Conservation (phyloP, 2,888 invertebrate species). For the Coleophora deauratella region DNA sequence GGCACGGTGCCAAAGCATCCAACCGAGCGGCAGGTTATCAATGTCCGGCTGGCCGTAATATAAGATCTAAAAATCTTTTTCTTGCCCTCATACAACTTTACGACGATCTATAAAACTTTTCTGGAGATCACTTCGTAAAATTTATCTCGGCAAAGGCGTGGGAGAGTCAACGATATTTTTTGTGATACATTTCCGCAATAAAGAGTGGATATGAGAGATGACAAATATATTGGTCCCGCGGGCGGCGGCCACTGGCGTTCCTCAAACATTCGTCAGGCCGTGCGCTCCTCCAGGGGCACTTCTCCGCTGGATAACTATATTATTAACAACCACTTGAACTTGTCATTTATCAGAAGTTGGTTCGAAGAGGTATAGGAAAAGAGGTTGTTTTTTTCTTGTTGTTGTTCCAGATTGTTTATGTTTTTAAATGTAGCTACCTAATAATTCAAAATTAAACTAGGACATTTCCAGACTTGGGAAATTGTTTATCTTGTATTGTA, state of each 20-base stretch:
- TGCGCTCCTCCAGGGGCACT: too few species aligned
- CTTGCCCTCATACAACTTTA: constrained; percentile 53
- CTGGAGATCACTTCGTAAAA: constrained; percentile 47
- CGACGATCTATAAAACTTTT: constrained; percentile 42
- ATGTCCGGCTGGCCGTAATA: constrained; percentile 54
- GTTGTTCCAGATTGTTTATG: too few species aligned
- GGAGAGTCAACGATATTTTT: constrained; percentile 12
- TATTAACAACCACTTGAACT: too few species aligned
- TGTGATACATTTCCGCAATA: constrained; percentile 19
- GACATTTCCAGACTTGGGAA: too few species aligned
- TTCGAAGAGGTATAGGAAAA: too few species aligned
- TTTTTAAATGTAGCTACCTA: too few species aligned
- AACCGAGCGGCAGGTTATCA: constrained; percentile 55
- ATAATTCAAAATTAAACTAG: too few species aligned
- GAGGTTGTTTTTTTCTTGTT: too few species aligned
- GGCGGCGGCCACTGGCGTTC: not conserved
- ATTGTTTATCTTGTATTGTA: too few species aligned
- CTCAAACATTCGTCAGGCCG: too few species aligned
- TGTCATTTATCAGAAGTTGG: too few species aligned
- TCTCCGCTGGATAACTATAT: too few species aligned
- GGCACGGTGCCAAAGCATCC: constrained; percentile 46
- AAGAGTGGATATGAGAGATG: constrained; percentile 17
- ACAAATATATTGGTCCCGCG: constrained; percentile 15
- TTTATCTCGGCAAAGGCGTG: constrained; percentile 37
- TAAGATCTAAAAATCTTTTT: constrained; percentile 43